These are phyloP conservation scores for Megalonaias nervosa DNA, from an alignment of 1,140 invertebrate species.

Conservation along the genomic window DNA sequence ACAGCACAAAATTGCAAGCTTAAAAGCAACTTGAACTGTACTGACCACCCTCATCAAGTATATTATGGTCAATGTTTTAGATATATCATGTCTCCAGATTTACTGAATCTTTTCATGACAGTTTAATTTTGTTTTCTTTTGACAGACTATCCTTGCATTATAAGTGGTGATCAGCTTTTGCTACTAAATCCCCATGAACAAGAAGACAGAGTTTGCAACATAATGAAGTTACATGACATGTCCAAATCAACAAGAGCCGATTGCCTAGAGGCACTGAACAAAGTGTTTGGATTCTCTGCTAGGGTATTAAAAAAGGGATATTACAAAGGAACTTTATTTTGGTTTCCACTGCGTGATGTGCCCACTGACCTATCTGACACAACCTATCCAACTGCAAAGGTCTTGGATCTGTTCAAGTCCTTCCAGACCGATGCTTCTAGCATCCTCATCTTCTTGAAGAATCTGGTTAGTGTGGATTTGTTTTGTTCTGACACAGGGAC, in stretches of 20 bases:
- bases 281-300: slow-evolving; percentile 8
- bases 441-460: slow-evolving; percentile 49
- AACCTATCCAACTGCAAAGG: slow-evolving; percentile 38
- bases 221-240: background rate
- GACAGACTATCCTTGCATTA: slow-evolving; percentile 23
- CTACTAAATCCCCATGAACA: slow-evolving; percentile 25
- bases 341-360: slow-evolving; percentile 59
- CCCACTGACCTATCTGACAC: slow-evolving; percentile 35
- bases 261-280: too few relatives aligned
- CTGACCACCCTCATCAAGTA: too few relatives aligned
- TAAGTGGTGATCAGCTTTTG: slow-evolving; percentile 20
- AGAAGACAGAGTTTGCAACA: slow-evolving; percentile 1
- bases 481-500: too few relatives aligned
- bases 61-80: too few relatives aligned
- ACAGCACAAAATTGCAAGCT: too few relatives aligned
- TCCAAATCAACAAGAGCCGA: background rate
- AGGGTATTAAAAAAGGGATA: slow-evolving; percentile 8
- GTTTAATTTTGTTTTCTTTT: too few relatives aligned
- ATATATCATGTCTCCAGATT: too few relatives aligned
- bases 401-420: slow-evolving; percentile 41
- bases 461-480: background rate
- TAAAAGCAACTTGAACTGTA: too few relatives aligned
- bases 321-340: slow-evolving; percentile 57
- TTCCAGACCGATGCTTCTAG: slow-evolving; percentile 40
- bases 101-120: too few relatives aligned